Evolutionary conservation across 1,140 invertebrate species (phyloP).

Genomic region (Neodiprion pinetum): DNA sequence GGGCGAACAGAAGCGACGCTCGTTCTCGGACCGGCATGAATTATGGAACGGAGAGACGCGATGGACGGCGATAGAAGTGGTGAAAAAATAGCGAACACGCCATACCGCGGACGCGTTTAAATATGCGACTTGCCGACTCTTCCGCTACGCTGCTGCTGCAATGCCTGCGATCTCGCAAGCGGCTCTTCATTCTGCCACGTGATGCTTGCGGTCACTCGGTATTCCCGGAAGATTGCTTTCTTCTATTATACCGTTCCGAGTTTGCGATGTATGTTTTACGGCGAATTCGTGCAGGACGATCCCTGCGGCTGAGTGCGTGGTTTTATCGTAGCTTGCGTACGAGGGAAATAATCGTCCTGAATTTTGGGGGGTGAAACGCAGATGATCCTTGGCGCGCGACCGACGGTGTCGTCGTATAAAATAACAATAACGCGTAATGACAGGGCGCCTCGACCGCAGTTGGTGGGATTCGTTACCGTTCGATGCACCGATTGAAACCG

Average conservation of each 20-base stretch:
- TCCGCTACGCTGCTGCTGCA: too few relatives aligned
- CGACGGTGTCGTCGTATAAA: conserved; percentile 6
- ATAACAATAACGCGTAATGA: conserved; percentile 44
- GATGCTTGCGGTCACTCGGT: conserved; percentile 1
- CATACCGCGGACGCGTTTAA: conserved; percentile 31
- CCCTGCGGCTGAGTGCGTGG: too few relatives aligned
- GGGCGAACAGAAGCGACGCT: conserved; percentile 30
- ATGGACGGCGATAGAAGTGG: conserved; percentile 42
- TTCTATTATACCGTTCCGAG: background rate
- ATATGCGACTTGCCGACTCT: too few relatives aligned
- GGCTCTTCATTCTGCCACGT: background rate
- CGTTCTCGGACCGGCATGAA: conserved; percentile 40
- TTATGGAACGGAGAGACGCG: conserved; percentile 46
- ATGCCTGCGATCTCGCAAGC: too few relatives aligned
- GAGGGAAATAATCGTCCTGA: too few relatives aligned
- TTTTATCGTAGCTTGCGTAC: too few relatives aligned
- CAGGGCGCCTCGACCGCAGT: conserved; percentile 38
- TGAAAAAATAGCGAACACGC: conserved; percentile 51
- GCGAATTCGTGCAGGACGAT: too few relatives aligned
- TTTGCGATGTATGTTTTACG: too few relatives aligned
- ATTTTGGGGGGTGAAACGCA: too few relatives aligned
- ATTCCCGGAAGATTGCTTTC: conserved; percentile 16
- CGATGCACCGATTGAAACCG: conserved; percentile 49
- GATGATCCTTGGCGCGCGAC: background rate
- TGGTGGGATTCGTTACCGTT: conserved; percentile 52